Percentiles rank a stretch among this genome's conserved stretches.
Evolutionary conservation across 2,113 vertebrate species (phyloP).

Genomic region (Xerus inauris): DNA sequence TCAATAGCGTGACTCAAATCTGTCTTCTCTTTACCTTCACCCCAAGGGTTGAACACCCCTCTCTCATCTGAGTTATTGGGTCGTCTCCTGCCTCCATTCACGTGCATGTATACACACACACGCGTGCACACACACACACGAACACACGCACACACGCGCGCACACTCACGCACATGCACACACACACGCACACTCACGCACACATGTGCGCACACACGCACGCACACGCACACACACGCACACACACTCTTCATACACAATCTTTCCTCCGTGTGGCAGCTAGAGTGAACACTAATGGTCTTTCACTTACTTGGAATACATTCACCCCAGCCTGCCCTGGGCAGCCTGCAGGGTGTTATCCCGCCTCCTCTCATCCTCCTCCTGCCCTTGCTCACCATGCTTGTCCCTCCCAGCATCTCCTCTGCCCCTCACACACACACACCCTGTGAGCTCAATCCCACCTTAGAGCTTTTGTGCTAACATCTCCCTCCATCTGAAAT

Average conservation of each 20-base stretch:
- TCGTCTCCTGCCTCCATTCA: not conserved
- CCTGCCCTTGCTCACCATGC: not conserved
- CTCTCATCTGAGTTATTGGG: not conserved
- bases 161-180: too few relatives aligned
- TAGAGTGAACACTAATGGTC: not conserved
- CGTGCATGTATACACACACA: rapidly evolving
- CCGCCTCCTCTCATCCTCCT: not conserved
- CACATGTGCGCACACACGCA: rapidly evolving
- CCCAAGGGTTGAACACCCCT: not conserved
- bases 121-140: not conserved
- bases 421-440: not conserved
- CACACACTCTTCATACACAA: not conserved
- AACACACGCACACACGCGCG: not conserved
- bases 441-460: not conserved
- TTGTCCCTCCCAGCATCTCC: not conserved
- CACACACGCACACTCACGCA: not conserved
- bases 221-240: too few relatives aligned
- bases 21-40: not conserved
- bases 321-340: not conserved
- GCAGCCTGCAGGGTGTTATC: too few relatives aligned
- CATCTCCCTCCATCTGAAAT: not conserved
- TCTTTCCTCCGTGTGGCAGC: not conserved
- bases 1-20: not conserved
- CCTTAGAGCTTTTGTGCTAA: not conserved
- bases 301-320: not conserved